phyloP scores from a whole-genome alignment of 35 echinoderm and acorn worm species.

The Strongylocentrotus purpuratus region DNA sequence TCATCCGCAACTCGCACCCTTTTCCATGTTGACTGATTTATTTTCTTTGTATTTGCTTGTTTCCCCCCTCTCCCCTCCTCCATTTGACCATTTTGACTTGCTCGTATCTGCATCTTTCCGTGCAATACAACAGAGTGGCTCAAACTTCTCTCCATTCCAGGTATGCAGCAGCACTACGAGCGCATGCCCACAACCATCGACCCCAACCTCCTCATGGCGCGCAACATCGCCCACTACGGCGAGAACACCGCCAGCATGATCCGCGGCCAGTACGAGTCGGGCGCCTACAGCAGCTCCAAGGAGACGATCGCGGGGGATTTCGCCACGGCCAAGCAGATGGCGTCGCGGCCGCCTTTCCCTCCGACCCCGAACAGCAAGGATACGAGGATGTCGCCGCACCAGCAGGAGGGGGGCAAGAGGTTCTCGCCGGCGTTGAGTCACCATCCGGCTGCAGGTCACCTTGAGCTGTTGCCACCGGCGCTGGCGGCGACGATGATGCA shows the following conservation, averaged over 20 bases:
- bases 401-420: slow-evolving; percentile 46
- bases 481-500: slow-evolving; percentile 9
- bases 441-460: slow-evolving; percentile 16
- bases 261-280: slow-evolving; percentile 80
- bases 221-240: slow-evolving; percentile 71
- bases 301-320: slow-evolving; percentile 90
- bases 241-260: slow-evolving; percentile 72
- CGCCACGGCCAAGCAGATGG: slow-evolving; percentile 66
- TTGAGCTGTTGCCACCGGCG: slow-evolving; percentile 23
- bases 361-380: slow-evolving; percentile 56
- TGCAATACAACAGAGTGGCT: slow-evolving; percentile 40
- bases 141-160: slow-evolving; percentile 43
- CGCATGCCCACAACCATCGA: slow-evolving; percentile 51
- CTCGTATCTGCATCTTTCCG: background rate
- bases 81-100: slow-evolving; percentile 5
- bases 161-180: slow-evolving; percentile 26
- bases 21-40: slow-evolving; percentile 26
- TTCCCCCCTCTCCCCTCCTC: background rate
- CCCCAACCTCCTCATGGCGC: slow-evolving; percentile 54
- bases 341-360: slow-evolving; percentile 47
- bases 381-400: slow-evolving; percentile 35
- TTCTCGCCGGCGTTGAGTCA: slow-evolving; percentile 26
- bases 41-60: background rate
- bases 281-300: slow-evolving; percentile 93
- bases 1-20: background rate